Conservation (phyloP, 2,113 vertebrate species). For the Rhagologus leucostigma region DNA sequence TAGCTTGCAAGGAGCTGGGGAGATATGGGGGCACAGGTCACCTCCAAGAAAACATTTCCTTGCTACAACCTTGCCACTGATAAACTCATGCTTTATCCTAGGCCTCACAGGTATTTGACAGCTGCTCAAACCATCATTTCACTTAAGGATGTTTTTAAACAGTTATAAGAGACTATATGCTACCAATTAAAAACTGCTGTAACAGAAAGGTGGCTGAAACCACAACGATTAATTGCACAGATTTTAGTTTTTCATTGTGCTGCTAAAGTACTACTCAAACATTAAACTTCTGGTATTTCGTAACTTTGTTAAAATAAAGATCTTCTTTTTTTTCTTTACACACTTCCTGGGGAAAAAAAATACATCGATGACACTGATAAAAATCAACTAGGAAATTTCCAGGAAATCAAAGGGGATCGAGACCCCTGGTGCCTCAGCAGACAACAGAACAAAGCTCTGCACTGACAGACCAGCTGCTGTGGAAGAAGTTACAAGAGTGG, state of each 20-base stretch:
- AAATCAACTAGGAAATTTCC: neutral
- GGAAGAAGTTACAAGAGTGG: neutral
- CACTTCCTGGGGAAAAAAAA: neutral
- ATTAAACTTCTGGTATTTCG: neutral
- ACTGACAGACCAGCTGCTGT: neutral
- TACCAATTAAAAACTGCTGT: neutral
- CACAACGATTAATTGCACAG: neutral
- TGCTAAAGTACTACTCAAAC: neutral
- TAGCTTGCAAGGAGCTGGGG: neutral
- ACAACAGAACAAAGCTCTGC: neutral
- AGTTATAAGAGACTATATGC: neutral
- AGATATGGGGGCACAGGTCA: neutral
- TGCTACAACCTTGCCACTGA: neutral
- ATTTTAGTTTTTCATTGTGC: neutral
- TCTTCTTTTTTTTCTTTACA: neutral
- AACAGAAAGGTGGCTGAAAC: neutral
- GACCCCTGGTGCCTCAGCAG: neutral
- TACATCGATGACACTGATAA: neutral
- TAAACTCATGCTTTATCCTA: neutral
- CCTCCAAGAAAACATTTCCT: neutral
- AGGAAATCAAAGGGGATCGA: accelerated
- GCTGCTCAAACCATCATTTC: neutral
- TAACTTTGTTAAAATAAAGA: neutral
- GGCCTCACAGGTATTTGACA: neutral
- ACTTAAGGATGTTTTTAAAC: neutral